Percentiles rank a stretch among this genome's conserved stretches.
Conservation (phyloP, 2,888 invertebrate genomes). For the Lacanobia wlatinum region DNA sequence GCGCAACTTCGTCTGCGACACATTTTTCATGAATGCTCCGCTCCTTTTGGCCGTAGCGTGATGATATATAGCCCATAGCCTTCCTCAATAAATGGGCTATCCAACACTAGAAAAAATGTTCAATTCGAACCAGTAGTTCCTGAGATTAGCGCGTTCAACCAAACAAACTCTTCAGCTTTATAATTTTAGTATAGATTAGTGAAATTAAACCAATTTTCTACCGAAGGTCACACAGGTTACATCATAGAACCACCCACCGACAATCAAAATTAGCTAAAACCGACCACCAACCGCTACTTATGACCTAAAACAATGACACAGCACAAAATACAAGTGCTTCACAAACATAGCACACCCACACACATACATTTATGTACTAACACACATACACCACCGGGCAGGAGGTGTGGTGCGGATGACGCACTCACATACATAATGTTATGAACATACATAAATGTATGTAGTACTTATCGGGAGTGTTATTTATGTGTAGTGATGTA, state of each 20-base stretch:
- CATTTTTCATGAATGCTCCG: too few relatives aligned
- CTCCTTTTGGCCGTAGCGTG: too few relatives aligned
- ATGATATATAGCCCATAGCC: too few relatives aligned
- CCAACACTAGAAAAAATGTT: too few relatives aligned
- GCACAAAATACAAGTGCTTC: constrained; percentile 27
- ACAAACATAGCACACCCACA: neutral
- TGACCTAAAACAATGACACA: constrained; percentile 40
- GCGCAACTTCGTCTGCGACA: too few relatives aligned
- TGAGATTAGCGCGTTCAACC: too few relatives aligned
- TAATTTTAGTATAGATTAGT: too few relatives aligned
- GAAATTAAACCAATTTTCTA: too few relatives aligned
- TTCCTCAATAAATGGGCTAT: too few relatives aligned
- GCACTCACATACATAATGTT: constrained; percentile 39
- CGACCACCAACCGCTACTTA: neutral
- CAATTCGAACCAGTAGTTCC: too few relatives aligned
- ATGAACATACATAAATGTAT: constrained; percentile 17
- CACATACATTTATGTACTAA: neutral
- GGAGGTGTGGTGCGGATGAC: constrained; percentile 60
- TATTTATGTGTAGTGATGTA: constrained; percentile 22
- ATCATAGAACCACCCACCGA: neutral
- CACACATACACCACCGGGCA: neutral
- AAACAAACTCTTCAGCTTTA: too few relatives aligned
- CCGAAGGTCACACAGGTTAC: neutral
- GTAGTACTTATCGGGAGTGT: constrained; percentile 24
- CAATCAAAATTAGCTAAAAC: constrained; percentile 1